A percentile compares a stretch with the other conserved stretches of the same genome.
Conservation (phyloP, 2,113 vertebrate genomes). For the Marcusenius ussheri region DNA sequence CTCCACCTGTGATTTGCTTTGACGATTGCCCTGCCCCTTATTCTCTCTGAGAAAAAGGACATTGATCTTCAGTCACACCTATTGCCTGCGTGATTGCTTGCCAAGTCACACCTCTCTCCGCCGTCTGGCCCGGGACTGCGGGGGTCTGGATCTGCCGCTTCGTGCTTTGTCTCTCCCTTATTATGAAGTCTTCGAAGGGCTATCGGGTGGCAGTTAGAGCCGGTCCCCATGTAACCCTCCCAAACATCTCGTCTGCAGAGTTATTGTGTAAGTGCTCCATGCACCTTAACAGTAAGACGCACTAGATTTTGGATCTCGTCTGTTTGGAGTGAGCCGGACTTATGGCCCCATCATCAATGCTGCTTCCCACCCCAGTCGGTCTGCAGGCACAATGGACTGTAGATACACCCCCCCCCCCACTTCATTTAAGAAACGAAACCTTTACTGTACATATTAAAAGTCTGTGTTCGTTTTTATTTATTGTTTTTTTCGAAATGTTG, state of each 20-base stretch:
- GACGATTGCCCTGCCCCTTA: not conserved
- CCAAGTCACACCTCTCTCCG: not conserved
- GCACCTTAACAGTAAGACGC: not conserved
- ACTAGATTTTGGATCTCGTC: not conserved
- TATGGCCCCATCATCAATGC: not conserved
- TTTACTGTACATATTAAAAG: not conserved
- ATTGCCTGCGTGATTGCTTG: not conserved
- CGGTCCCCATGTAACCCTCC: not conserved
- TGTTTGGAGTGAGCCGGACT: not conserved
- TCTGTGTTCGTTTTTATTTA: constrained; percentile 9
- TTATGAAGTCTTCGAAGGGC: not conserved
- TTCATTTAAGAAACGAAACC: not conserved
- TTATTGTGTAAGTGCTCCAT: not conserved
- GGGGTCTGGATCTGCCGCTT: not conserved
- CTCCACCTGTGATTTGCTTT: not conserved
- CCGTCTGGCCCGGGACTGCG: not conserved
- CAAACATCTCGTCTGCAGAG: not conserved
- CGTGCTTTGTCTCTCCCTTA: not conserved
- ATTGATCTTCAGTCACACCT: not conserved
- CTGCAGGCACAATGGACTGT: not conserved
- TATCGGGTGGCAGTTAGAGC: not conserved
- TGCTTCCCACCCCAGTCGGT: not conserved
- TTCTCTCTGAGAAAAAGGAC: not conserved
- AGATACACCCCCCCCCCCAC: not conserved
- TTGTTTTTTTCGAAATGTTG: not conserved